These are phyloP conservation scores for Oscheius sp. DNA, from an alignment of 2,888 invertebrate species.

Conservation along the genomic window DNA sequence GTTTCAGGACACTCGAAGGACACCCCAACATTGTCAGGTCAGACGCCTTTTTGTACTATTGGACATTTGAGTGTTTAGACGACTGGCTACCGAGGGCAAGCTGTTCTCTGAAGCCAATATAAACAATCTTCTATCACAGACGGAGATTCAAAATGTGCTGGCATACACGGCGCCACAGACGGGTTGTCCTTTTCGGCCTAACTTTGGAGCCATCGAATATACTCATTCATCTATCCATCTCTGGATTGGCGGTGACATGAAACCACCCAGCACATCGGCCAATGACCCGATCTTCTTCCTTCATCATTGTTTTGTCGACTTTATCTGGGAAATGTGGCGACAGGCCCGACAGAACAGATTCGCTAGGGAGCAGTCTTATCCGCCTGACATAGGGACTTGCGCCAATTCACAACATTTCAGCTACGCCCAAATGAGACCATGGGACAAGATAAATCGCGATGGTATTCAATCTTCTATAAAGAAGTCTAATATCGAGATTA, in stretches of 20 bases:
- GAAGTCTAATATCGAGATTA: background rate
- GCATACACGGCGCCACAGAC: constrained; percentile 69
- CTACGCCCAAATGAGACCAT: constrained; percentile 70
- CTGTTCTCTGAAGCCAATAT: constrained; percentile 67
- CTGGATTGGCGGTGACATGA: constrained; percentile 72
- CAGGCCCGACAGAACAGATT: constrained; percentile 66
- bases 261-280: constrained; percentile 64
- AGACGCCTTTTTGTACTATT: too few relatives aligned
- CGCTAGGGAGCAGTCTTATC: constrained; percentile 67
- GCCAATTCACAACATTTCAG: constrained; percentile 71
- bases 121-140: constrained; percentile 65
- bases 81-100: constrained; percentile 61
- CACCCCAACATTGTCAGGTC: constrained; percentile 61
- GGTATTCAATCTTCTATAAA: constrained; percentile 40
- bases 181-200: constrained; percentile 70
- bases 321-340: constrained; percentile 70
- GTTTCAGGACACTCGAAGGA: constrained; percentile 68
- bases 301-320: constrained; percentile 71
- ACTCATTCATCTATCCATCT: constrained; percentile 70
- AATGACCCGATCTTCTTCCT: constrained; percentile 69
- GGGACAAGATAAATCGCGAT: constrained; percentile 68
- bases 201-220: constrained; percentile 72
- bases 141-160: constrained; percentile 67
- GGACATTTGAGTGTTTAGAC: constrained; percentile 41
- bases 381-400: constrained; percentile 68